These are phyloP conservation scores for Macrophya annulata DNA, from an alignment of 2,888 invertebrate species.

Conservation along the genomic window DNA sequence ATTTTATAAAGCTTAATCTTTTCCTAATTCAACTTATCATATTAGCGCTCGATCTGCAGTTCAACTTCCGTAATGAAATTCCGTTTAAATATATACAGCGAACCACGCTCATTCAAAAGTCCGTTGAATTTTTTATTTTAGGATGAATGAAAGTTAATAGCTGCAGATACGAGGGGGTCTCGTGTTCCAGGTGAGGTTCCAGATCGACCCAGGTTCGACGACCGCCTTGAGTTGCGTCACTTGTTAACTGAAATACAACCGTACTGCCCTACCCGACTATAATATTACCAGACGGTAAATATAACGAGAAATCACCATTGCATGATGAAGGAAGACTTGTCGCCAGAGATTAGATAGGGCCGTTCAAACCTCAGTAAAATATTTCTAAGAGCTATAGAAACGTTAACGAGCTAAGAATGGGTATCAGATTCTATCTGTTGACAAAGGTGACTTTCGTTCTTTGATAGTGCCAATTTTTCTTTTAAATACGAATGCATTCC, in stretches of 20 bases:
- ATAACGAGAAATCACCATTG: background rate
- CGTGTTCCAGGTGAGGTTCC: conserved; percentile 57
- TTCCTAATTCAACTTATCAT: background rate
- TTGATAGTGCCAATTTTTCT: conserved; percentile 49
- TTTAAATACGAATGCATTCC: conserved; percentile 44
- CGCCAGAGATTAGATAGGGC: background rate
- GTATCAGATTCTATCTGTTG: conserved; percentile 40
- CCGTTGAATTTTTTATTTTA: conserved; percentile 61
- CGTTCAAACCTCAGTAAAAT: background rate
- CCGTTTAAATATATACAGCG: background rate
- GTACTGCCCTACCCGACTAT: conserved; percentile 54
- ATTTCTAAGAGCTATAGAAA: background rate
- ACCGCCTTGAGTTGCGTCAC: conserved; percentile 70
- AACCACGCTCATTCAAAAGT: conserved; percentile 36
- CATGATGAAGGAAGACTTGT: background rate
- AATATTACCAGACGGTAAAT: conserved; percentile 5
- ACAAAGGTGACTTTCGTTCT: conserved; percentile 51
- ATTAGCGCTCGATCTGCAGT: background rate
- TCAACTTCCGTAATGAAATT: background rate
- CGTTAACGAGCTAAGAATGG: conserved; percentile 38
- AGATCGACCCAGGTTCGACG: conserved; percentile 69
- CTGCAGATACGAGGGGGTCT: conserved; percentile 49
- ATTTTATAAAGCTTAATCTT: background rate
- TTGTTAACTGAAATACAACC: conserved; percentile 30
- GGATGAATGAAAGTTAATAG: conserved; percentile 68